Evolutionary conservation across 1,140 invertebrate genomes (phyloP).

Genomic region (Sarcophaga peregrina): DNA sequence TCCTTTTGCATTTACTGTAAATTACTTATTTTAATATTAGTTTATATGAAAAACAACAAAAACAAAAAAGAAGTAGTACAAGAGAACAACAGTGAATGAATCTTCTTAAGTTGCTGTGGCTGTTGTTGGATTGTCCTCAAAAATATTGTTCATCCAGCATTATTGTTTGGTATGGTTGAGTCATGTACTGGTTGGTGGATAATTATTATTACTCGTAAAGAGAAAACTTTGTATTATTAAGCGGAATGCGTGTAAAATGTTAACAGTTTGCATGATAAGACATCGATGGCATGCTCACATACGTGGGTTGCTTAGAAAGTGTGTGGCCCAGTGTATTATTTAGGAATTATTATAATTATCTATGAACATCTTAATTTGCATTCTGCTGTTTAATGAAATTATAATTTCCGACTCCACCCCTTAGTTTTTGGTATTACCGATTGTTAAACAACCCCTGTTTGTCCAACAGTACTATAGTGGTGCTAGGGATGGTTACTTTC

Average conservation of each 20-base stretch:
- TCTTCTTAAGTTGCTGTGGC: not conserved
- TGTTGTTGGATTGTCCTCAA: constrained; percentile 8
- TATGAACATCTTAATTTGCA: not conserved
- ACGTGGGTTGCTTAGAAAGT: not conserved
- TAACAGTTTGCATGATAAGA: constrained; percentile 35
- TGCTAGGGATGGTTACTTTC: not conserved
- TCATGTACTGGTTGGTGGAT: constrained; percentile 5
- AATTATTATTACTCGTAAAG: constrained; percentile 26
- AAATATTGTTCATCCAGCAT: not conserved
- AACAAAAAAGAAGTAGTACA: no score
- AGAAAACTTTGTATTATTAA: constrained; percentile 19
- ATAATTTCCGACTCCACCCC: not conserved
- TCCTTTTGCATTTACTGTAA: constrained; percentile 9
- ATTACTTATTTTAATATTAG: constrained; percentile 42
- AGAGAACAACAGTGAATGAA: no score
- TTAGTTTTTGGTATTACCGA: not conserved
- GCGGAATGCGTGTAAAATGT: constrained; percentile 39
- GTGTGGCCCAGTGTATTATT: not conserved
- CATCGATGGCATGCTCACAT: constrained; percentile 1
- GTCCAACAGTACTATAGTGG: not conserved
- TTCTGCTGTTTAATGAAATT: not conserved
- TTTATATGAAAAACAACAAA: no score
- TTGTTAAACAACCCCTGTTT: not conserved
- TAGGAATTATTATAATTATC: not conserved
- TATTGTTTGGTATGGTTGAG: not conserved